Evolutionary conservation across 2,113 vertebrate species (phyloP), one percentile per base, ranked within the genome.

Genomic region (Cariama cristata): DNA sequence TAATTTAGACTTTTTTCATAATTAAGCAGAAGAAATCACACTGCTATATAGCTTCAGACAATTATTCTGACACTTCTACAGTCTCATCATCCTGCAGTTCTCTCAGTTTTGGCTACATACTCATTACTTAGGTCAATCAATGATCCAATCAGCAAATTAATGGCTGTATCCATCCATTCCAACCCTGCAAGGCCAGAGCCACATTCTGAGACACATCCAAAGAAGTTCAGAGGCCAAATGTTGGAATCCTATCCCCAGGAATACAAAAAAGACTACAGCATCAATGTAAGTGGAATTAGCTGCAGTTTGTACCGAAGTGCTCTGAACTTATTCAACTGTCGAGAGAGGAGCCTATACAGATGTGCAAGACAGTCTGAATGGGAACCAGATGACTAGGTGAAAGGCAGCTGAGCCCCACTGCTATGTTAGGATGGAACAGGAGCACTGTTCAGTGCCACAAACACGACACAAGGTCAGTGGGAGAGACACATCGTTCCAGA

Each of bases 291-390:
- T 49, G 26, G 32, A 73, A 83, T 56, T 72, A 75, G 55, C 24
- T 75, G 26, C 22, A 63, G 9, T 52, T 88, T 50, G 32, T 63
- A 92, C 12, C 20, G 28, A 82, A 76, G 40, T 38, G 68, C 22
- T 68, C 44, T 56, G 52, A 91, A 83, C 7, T 72, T 49, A 49
- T 15, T n/a, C 0, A 0, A 8, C n/a, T 67, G 38, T 17, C 2
- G 4, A 68, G 45, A 85, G 19, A 62, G 42, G n/a, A 71, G 30
- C 19, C 40, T 60, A 47, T 33, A 18, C 1, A 3, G 20, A 64
- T n/a, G 14, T 4, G 7, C 27, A 81, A 76, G 53, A 27, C 23
- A 45, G 32, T 21, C 45, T 88, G 40, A 91, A 88, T 62, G 20
- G 21, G 52, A 90, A 62, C 11, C 12, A 44, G 69, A 67, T 50